phyloP scores from a whole-genome alignment of 2,888 invertebrate species.

The Eupithecia abbreviata region DNA sequence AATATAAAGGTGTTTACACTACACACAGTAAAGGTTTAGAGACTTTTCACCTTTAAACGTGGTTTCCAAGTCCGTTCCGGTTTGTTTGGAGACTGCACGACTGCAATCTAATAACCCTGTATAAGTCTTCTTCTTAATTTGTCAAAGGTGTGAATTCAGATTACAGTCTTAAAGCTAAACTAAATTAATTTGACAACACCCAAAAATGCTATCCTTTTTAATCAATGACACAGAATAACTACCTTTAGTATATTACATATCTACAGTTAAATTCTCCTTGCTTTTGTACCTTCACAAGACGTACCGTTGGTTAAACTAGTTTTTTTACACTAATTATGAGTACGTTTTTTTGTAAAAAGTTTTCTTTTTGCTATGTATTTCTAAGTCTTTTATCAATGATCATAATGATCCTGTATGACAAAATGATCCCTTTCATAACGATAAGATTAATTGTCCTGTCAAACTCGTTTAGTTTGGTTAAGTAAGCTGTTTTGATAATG shows the following conservation, averaged over 20 bases:
- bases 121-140: not conserved
- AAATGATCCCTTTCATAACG: not conserved
- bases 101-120: not conserved
- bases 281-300: no score
- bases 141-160: not conserved
- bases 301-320: no score
- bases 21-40: slow-evolving; percentile 39
- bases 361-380: no score
- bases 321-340: no score
- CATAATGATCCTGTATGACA: no score
- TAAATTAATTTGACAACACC: not conserved
- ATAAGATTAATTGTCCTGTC: not conserved
- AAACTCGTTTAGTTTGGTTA: not conserved
- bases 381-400: no score
- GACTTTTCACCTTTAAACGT: slow-evolving; percentile 22
- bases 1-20: slow-evolving; percentile 59
- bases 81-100: not conserved
- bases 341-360: no score
- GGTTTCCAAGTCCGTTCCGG: not conserved
- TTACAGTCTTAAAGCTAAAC: not conserved
- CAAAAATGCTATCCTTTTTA: not conserved
- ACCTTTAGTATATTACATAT: no score
- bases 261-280: no score
- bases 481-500: not conserved
- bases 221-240: no score